Conservation (phyloP, 1,140 invertebrate genomes). For the Cryptotermes secundus region DNA sequence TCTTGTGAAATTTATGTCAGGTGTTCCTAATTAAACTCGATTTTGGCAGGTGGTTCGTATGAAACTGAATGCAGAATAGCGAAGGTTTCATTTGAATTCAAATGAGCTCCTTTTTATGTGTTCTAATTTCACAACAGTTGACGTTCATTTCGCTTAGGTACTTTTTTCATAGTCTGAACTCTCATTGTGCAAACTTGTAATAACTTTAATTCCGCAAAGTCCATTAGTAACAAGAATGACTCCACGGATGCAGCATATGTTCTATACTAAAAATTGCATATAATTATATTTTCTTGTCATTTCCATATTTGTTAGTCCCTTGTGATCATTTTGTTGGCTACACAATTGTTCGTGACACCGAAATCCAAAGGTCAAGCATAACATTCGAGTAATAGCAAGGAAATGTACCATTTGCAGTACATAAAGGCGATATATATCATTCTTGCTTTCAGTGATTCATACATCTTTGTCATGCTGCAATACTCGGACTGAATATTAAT, state of each 20-base stretch:
- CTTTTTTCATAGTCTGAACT: neutral
- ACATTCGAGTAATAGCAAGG: neutral
- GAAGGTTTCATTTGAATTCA: neutral
- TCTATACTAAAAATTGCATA: neutral
- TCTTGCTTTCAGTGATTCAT: slow-evolving; percentile 16
- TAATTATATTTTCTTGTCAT: slow-evolving; percentile 5
- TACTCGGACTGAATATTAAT: slow-evolving; percentile 27
- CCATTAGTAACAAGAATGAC: neutral
- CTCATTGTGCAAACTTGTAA: neutral
- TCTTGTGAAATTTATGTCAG: neutral
- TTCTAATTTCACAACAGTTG: neutral
- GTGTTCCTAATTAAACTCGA: neutral
- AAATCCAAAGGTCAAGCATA: neutral
- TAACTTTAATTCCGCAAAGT: neutral
- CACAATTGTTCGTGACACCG: neutral
- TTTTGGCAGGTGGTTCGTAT: neutral
- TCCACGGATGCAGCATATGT: neutral
- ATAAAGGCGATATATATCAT: neutral
- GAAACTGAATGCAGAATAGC: neutral
- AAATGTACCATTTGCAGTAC: neutral
- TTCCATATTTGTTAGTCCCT: neutral
- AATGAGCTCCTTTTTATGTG: neutral
- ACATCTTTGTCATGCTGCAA: slow-evolving; percentile 27
- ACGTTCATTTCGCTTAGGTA: neutral
- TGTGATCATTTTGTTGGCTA: neutral